Percentiles rank a stretch among this genome's conserved stretches.
These are phyloP conservation scores for Lithodes maja DNA, from an alignment of 2,888 invertebrate species.

Conservation along the genomic window DNA sequence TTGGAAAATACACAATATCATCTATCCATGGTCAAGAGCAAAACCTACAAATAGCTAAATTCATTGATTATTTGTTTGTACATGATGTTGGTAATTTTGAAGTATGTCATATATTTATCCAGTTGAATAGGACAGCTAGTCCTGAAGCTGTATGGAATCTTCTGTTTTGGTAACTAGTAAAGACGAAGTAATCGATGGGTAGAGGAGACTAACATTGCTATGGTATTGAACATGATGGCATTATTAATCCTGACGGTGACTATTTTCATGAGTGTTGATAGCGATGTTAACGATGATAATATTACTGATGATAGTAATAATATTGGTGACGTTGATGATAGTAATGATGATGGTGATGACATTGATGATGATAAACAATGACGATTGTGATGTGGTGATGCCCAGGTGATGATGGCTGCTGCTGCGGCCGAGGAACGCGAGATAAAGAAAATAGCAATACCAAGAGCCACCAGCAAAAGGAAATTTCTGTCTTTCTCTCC, in stretches of 20 bases:
- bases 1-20: too few species aligned
- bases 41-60: too few species aligned
- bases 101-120: too few species aligned
- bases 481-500: conserved; percentile 4
- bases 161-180: background rate
- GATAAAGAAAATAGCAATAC: conserved; percentile 10
- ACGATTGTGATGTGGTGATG: background rate
- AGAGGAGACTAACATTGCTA: background rate
- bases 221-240: background rate
- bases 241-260: background rate
- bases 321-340: background rate
- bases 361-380: background rate
- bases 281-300: conserved; percentile 2
- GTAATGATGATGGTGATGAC: background rate
- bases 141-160: too few species aligned
- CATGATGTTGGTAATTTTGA: too few species aligned
- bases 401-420: background rate
- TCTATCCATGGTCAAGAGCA: too few species aligned
- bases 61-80: too few species aligned
- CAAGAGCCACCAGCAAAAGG: background rate
- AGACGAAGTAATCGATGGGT: background rate
- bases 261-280: conserved; percentile 7
- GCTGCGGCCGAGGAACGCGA: background rate
- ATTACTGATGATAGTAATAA: background rate
- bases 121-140: too few species aligned